A percentile compares a stretch with the other conserved stretches of the same genome.
These are phyloP conservation scores for Hippocampus abdominalis DNA, from an alignment of 2,113 vertebrate species.

Conservation along the genomic window DNA sequence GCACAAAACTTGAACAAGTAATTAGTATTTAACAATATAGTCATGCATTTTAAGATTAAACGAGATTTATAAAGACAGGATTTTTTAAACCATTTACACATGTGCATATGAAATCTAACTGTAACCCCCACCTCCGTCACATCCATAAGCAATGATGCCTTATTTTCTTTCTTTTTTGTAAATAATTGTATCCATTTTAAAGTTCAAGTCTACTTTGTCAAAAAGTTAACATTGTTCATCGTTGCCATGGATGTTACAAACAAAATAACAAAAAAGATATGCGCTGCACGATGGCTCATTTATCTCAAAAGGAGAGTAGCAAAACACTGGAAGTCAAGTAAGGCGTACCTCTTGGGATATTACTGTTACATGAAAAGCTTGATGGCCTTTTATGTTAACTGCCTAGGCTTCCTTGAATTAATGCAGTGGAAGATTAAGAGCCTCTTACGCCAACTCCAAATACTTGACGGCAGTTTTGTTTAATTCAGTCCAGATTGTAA, in stretches of 20 bases:
- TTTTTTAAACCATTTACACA: too few relatives aligned
- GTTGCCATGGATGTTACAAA: too few relatives aligned
- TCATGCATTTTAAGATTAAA: too few relatives aligned
- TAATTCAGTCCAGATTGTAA: slow-evolving; percentile 19
- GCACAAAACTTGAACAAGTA: too few relatives aligned
- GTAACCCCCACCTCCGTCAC: too few relatives aligned
- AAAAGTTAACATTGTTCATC: too few relatives aligned
- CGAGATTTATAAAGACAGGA: too few relatives aligned
- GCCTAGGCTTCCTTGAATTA: neutral
- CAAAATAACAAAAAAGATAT: too few relatives aligned
- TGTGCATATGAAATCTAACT: too few relatives aligned
- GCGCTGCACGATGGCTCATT: neutral
- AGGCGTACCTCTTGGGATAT: neutral
- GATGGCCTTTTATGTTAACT: neutral
- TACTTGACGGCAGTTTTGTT: slow-evolving; percentile 27
- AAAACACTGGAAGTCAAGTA: neutral
- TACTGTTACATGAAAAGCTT: neutral
- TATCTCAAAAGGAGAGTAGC: neutral
- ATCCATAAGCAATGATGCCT: too few relatives aligned
- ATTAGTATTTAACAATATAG: too few relatives aligned
- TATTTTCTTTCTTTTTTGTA: neutral
- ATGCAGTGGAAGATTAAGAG: slow-evolving; percentile 5
- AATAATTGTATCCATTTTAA: neutral
- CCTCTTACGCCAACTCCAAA: slow-evolving; percentile 7
- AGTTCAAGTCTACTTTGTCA: neutral